Evolutionary conservation across 2,797 vertebrate species (phyloP), one percentile per base, ranked within the genome.

Genomic region (Schizothorax lantsangensis): DNA sequence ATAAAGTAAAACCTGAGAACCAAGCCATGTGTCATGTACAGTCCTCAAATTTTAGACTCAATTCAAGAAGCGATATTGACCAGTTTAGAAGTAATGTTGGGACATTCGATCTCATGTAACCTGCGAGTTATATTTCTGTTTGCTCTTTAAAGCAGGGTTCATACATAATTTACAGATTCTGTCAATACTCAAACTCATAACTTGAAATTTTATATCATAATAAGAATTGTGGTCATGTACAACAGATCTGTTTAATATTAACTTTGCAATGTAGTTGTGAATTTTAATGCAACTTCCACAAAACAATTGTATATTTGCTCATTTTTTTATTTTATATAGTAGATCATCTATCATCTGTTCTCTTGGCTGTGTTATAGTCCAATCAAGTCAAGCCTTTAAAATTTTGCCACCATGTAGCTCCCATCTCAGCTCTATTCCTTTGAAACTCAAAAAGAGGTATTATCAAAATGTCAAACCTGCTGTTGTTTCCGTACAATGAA

Each of bases 1-100:
- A 88, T 89, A 89, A 89, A 88, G 30, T 26, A 38, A 5, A 43
- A n/a, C 40, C 38, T 82, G 33, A 62, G 10, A 86, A 73, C 30
- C 54, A 72, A 75, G 4, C 36, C 72, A 33, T 62, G 54, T 66
- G 43, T 62, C 11, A n/a, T 64, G 9, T 72, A 26, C 8, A 81
- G 40, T 75, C 40, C 21, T 84, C 14, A 0, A 11, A 66, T 33
- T 66, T 84, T 84, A 33, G 1, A 59, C 7, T 33, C 23, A 45
- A 83, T 75, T 84, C 12, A 64, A 45, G 69, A 59, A 30, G 19
- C 14, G 14, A n/a, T 75, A 75, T 75, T 9, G 57, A 75, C 36
- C 71, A 47, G 30, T 36, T 74, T 71, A 59, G 69, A 9, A 21
- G 26, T 45, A 30, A 30, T 45, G 71, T 59, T 2, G 30, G 0